Base-by-base conservation (phyloP, 2,113 vertebrate genomes). In the Xiphophorus couchianus region DNA sequence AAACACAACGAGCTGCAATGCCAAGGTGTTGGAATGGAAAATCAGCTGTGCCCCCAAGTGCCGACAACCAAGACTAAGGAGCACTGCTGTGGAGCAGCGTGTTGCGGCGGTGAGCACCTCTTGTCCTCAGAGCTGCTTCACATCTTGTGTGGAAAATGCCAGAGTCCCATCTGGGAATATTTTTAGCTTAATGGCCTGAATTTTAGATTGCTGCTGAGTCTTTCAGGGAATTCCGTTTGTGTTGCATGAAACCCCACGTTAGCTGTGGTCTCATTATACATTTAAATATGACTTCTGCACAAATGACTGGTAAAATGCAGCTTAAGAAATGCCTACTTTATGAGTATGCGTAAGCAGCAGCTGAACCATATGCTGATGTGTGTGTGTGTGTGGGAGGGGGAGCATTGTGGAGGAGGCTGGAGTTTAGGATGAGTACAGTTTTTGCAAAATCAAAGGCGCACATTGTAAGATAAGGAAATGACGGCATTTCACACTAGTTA, bases 161-260 rank as follows among this genome's bases (percentile, higher is more conserved):
- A 76, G 22, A 70, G 69, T 89, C 80, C 83, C 89, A 84, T 88
- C 78, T 86, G 89, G 84, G 86, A 89, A 81, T 80, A 89, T 86
- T 86, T 62, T 69, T 69, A 82, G 62, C 51, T 81, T 82, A 87
- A 84, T 68, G 63, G 76, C 78, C 71, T 84, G 71, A 81, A 69
- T 81, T 83, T 42, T 78, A 80, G 71, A 77, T 76, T n/a, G 54
- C 75, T 82, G 81, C 74, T 4, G 48, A 67, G 63, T 69, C 44
- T 76, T 73, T 70, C 33, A 81, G 74, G 66, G 70, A 44, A 44
- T 71, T 77, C 78, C 44, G 80, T 86, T 79, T 66, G 77, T 70
- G 61, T 68, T 63, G 66, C 66, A 69, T 58, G 63, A 78, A 77
- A 78, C 67, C n/a, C 31, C 39, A 13, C 51, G 69, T 60, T 54